Base-by-base conservation (phyloP, 2,113 vertebrate species). In the Emydocephalus ijimae region DNA sequence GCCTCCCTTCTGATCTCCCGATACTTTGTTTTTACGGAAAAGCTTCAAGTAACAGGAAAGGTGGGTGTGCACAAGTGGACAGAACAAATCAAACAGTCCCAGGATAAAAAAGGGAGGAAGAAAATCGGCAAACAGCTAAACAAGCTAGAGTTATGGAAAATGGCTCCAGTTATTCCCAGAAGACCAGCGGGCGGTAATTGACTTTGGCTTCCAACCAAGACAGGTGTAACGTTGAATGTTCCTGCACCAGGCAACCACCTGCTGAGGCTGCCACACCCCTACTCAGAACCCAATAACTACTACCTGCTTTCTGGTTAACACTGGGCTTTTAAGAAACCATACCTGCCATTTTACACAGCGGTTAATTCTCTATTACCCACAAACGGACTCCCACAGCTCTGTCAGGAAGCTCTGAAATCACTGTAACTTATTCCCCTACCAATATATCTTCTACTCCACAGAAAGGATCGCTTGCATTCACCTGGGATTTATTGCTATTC, bases 161-260 rank as follows among this genome's bases (percentile, higher is more conserved):
- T 39, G 15, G 88, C 61, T 90, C 54, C 5, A 56, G 18, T 81
- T 34, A 56, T 88, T 91, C 54, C 52, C 61, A 81, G 29, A 90
- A 92, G 89, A 94, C 89, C 85, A 86, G 91, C 92, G 91, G 86
- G 87, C 48, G 34, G n/a, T 9, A 57, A 89, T 52, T 85, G 61
- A 93, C 91, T 94, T 92, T 92, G 91, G 91, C 89, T 89, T 50
- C 39, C 89, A 85, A 74, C 91, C 91, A 92, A 91, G 88, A 86
- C 93, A 94, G 91, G 91, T 92, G 89, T 88, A 95, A 74, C 86
- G 56, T 57, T 92, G 56, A 96, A 95, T 89, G 94, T 92, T 45
- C 88, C 92, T 96, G 93, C 14, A 26, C 43, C 93, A 56, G 81
- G 92, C 89, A 93, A 57, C 93, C 93, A 90, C 93, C 95, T 91